A percentile compares a stretch with the other conserved stretches of the same genome.
Evolutionary conservation across 2,797 vertebrate genomes (phyloP).

Genomic region (Petrocephalus sullivani): DNA sequence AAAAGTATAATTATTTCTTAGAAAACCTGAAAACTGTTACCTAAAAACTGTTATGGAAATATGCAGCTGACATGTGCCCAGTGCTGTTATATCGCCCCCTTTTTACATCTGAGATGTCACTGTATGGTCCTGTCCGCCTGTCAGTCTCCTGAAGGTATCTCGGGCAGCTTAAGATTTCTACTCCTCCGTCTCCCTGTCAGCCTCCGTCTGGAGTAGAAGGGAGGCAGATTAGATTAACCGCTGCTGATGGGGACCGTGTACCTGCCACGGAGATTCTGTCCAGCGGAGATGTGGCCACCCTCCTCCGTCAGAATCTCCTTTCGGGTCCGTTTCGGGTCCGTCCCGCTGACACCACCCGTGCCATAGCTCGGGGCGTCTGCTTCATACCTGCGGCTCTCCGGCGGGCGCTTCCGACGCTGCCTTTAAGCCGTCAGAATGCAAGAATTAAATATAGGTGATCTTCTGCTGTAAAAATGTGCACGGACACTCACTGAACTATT

Average conservation of each 20-base stretch:
- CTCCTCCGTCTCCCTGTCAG: neutral
- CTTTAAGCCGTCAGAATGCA: neutral
- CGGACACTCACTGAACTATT: neutral
- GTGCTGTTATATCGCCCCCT: neutral
- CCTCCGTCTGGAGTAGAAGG: neutral
- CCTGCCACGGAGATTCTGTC: conserved; percentile 4
- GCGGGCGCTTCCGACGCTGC: neutral
- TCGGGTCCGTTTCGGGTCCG: neutral
- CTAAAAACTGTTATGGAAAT: neutral
- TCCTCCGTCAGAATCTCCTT: neutral
- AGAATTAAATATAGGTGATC: neutral
- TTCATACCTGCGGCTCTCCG: neutral
- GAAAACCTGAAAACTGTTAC: neutral
- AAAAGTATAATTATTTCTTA: neutral
- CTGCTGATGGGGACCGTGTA: neutral
- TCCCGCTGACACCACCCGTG: neutral
- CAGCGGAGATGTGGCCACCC: neutral
- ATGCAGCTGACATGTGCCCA: neutral
- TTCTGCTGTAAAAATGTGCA: neutral
- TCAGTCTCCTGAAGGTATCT: neutral
- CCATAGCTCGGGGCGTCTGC: neutral
- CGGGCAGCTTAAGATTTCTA: neutral
- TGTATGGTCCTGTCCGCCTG: neutral
- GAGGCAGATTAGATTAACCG: neutral
- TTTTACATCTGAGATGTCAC: neutral